Evolutionary conservation across 2,888 invertebrate genomes (phyloP), one percentile per base, ranked within the genome.

Genomic region (Xylocampa areola): DNA sequence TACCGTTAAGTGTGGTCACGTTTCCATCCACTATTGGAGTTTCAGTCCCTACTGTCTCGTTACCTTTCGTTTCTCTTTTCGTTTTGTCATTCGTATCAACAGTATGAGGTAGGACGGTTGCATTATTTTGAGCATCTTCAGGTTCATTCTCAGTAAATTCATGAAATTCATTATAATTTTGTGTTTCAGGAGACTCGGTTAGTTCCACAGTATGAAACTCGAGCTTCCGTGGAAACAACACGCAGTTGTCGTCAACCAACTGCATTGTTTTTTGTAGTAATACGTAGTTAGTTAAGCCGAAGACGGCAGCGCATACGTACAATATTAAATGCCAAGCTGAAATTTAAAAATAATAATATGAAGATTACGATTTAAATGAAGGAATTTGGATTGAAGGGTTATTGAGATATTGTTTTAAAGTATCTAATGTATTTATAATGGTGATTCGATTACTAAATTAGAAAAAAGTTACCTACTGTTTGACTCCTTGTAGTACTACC

Each of bases 291-390:
- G 86, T 66, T 19, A 92, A 77, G 19, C 93, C 92, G 53, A 87
- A 91, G 50, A 88, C 62, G 40, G 86, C 91, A 1, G 91, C 91
- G 3, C 84, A 67, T 1, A 83, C 68, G 74, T 80, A 94, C 1
- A 93, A 60, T 48, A 88, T 75, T 45, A 92, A 70, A 69, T 94
- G 93, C 80, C 90, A 93, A 79, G 77, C 93, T 94, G 87, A 27
- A 89, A 90, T 19, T 39, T 65, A 58, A 57, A 43, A 35, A 32
- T 37, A 41, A 37, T 21, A 30, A 23, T 30, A 2, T 1, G 6
- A 17, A 16, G 14, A n/a, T n/a, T n/a, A 14, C 3, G 14, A 23
- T 4, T 23, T 23, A 4, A 8, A 23, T 4, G 6, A 23, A 7
- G 23, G 6, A 1, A 23, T 7, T 5, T 4, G 23, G 5, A 23